A percentile compares a stretch with the other conserved stretches of the same genome.
Evolutionary conservation across 2,888 invertebrate species (phyloP).

Genomic region (Petrophora chlorosata): DNA sequence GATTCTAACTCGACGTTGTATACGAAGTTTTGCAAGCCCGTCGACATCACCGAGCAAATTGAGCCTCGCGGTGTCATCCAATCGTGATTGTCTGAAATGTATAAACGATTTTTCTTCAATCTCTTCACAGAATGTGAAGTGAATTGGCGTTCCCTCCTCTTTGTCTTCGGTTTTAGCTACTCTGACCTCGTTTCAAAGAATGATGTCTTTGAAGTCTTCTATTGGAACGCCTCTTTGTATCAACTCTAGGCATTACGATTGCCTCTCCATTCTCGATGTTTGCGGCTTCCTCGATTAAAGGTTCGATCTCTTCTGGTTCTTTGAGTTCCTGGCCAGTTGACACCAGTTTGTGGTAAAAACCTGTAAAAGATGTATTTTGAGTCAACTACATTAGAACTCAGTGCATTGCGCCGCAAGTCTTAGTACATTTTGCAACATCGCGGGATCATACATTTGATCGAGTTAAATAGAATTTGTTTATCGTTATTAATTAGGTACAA

Average conservation of each 20-base stretch:
- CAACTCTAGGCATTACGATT: constrained; percentile 52
- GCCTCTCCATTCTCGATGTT: constrained; percentile 46
- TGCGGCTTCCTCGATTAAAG: constrained; percentile 59
- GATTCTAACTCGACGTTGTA: constrained; percentile 65
- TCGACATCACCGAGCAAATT: constrained; percentile 71
- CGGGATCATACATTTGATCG: too few relatives aligned
- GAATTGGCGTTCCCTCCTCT: too few relatives aligned
- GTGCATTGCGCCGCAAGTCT: too few relatives aligned
- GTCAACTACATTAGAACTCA: not conserved
- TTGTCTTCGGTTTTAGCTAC: too few relatives aligned
- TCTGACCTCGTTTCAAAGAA: constrained; percentile 70
- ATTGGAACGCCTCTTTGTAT: constrained; percentile 65
- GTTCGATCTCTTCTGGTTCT: constrained; percentile 65
- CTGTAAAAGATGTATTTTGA: constrained; percentile 38
- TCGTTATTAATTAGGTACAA: too few relatives aligned
- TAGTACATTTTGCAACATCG: too few relatives aligned
- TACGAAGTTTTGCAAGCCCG: constrained; percentile 69
- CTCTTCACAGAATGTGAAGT: too few relatives aligned
- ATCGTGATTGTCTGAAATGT: constrained; percentile 64
- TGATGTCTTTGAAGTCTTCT: constrained; percentile 64
- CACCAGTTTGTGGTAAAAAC: constrained; percentile 84
- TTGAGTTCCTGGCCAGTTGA: constrained; percentile 82
- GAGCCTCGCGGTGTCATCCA: constrained; percentile 79
- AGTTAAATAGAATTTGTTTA: too few relatives aligned
- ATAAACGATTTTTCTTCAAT: not conserved